Conservation (phyloP, 1,140 invertebrate species). For the Pachyrhynchus sulphureomaculatus region DNA sequence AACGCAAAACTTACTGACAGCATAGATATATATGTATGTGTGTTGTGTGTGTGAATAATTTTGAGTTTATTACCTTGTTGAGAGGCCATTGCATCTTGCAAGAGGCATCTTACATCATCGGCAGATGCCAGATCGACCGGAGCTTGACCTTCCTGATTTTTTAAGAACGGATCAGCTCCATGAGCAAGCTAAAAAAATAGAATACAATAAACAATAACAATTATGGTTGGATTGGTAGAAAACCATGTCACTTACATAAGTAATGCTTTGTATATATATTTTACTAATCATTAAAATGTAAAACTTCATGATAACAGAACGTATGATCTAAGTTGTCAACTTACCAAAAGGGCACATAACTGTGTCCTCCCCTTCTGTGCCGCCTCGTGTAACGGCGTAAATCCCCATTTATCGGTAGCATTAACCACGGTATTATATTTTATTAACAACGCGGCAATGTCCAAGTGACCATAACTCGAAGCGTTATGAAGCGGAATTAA, state of each 20-base stretch:
- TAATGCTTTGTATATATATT: too few species aligned
- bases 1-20: too few species aligned
- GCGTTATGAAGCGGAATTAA: slow-evolving; percentile 81
- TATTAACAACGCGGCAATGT: slow-evolving; percentile 86
- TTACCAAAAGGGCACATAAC: slow-evolving; percentile 85
- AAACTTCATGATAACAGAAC: too few species aligned
- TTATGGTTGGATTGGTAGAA: too few species aligned
- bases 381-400: slow-evolving; percentile 94
- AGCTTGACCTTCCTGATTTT: slow-evolving; percentile 95
- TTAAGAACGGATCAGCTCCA: slow-evolving; percentile 92
- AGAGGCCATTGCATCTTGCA: slow-evolving; percentile 90
- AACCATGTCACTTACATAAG: too few species aligned
- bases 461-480: slow-evolving; percentile 84
- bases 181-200: slow-evolving; percentile 64
- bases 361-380: slow-evolving; percentile 95
- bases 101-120: slow-evolving; percentile 88
- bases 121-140: slow-evolving; percentile 89
- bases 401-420: slow-evolving; percentile 95
- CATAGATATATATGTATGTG: too few species aligned
- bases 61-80: slow-evolving; percentile 42
- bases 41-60: too few species aligned
- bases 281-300: too few species aligned
- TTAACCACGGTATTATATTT: slow-evolving; percentile 93
- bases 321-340: slow-evolving; percentile 42
- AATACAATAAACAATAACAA: too few species aligned